Conservation (phyloP, 1,140 invertebrate species). For the Sycobia sp. region DNA sequence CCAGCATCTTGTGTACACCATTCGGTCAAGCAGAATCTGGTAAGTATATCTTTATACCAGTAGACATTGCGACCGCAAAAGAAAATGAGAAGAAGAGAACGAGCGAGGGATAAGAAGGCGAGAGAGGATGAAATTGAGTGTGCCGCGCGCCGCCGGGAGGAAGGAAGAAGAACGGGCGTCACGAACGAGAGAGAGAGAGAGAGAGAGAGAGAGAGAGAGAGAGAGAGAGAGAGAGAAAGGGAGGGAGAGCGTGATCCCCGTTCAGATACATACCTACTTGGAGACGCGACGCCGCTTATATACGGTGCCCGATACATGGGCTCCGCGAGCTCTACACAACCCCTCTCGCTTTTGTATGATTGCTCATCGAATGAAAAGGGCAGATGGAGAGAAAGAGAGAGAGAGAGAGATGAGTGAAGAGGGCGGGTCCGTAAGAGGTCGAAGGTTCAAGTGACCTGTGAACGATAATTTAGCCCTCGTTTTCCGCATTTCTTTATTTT, state of each 20-base stretch:
- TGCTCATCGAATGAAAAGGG: slow-evolving; percentile 10
- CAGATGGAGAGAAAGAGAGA: background rate
- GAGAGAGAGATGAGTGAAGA: background rate
- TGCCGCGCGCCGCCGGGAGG: background rate
- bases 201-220: too few species aligned
- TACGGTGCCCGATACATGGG: too few species aligned
- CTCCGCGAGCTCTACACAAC: slow-evolving; percentile 1
- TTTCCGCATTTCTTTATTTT: background rate
- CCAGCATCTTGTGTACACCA: too few species aligned
- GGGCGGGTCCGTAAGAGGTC: background rate
- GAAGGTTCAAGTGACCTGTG: slow-evolving; percentile 3
- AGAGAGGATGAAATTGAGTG: slow-evolving; percentile 9
- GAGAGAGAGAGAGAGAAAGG: too few species aligned
- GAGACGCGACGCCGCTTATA: too few species aligned
- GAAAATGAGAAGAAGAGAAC: slow-evolving; percentile 10
- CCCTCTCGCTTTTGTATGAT: slow-evolving; percentile 5
- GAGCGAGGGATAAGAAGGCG: slow-evolving; percentile 18
- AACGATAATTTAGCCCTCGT: slow-evolving; percentile 14
- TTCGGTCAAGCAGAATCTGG: too few species aligned
- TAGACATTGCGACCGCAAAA: background rate
- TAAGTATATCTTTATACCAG: too few species aligned
- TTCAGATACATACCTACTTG: slow-evolving; percentile 7
- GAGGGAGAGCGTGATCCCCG: too few species aligned
- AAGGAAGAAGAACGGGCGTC: slow-evolving; percentile 6
- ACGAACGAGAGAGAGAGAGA: too few species aligned